Conservation (phyloP, 2,888 invertebrate genomes). For the Drosophila nr. perissopoda region DNA sequence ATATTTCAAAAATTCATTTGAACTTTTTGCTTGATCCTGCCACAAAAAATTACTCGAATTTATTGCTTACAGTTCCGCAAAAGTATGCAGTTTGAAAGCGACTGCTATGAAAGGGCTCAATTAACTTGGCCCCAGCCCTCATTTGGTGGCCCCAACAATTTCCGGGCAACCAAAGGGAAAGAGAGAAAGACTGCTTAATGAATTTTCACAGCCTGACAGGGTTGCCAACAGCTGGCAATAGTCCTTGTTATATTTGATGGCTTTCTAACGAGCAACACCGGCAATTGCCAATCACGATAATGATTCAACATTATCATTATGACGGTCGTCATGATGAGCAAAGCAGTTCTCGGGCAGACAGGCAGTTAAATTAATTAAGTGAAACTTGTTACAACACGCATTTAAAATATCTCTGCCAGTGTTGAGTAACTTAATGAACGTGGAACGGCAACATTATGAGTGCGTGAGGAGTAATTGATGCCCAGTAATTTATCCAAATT, state of each 20-base stretch:
- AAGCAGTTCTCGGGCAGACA: conserved; percentile 4
- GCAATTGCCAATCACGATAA: conserved; percentile 32
- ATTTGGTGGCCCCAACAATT: conserved; percentile 13
- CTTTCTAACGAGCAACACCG: conserved; percentile 30
- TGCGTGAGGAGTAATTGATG: background rate
- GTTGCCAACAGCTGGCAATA: conserved; percentile 23
- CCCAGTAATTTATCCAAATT: background rate
- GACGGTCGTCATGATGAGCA: conserved; percentile 15
- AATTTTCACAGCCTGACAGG: conserved; percentile 40
- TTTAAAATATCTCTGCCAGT: conserved; percentile 21
- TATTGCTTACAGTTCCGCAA: conserved; percentile 17
- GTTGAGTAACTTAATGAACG: conserved; percentile 20
- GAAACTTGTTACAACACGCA: conserved; percentile 21
- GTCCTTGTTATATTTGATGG: conserved; percentile 47
- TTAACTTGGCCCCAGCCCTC: conserved; percentile 35
- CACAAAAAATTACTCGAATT: conserved; percentile 18
- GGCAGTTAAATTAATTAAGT: conserved; percentile 52
- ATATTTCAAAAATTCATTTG: conserved; percentile 59
- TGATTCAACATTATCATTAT: conserved; percentile 34
- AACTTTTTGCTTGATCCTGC: conserved; percentile 28
- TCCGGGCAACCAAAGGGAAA: conserved; percentile 5
- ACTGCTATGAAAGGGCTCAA: conserved; percentile 42
- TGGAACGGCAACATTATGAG: background rate
- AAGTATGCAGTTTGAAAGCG: conserved; percentile 25
- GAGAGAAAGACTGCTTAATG: conserved; percentile 19